Percentiles rank a stretch among this genome's conserved stretches.
These are phyloP conservation scores for Drosophila baimaii DNA, from an alignment of 1,140 invertebrate species.

Conservation along the genomic window DNA sequence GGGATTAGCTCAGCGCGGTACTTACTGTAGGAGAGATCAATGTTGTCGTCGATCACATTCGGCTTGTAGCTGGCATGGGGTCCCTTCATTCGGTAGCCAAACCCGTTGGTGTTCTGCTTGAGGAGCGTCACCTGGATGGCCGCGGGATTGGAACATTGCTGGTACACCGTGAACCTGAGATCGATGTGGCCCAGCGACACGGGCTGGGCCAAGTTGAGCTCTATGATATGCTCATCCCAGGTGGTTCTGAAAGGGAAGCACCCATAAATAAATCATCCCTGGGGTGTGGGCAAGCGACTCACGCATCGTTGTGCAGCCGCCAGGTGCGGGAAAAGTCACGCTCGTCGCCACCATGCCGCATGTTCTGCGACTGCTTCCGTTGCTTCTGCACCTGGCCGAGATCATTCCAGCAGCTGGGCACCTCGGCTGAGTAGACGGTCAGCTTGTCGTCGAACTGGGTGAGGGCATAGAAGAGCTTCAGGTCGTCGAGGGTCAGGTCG, in stretches of 20 bases:
- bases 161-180: conserved; percentile 92
- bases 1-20: not conserved
- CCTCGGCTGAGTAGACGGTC: conserved; percentile 91
- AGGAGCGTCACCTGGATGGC: conserved; percentile 92
- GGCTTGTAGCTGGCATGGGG: conserved; percentile 72
- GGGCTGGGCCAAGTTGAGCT: conserved; percentile 92
- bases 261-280: too few relatives aligned
- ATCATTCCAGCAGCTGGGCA: conserved; percentile 96
- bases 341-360: conserved; percentile 91
- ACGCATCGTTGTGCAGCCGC: conserved; percentile 93
- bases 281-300: conserved; percentile 52
- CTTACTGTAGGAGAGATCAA: conserved; percentile 86
- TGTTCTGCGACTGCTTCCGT: conserved; percentile 91
- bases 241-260: conserved; percentile 86
- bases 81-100: conserved; percentile 86
- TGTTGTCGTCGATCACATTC: conserved; percentile 86
- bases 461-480: conserved; percentile 87
- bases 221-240: conserved; percentile 96
- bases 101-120: conserved; percentile 91
- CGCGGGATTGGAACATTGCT: conserved; percentile 87
- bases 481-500: conserved; percentile 85
- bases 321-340: conserved; percentile 93
- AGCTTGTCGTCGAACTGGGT: conserved; percentile 87
- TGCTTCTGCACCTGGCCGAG: conserved; percentile 95
- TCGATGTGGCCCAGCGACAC: conserved; percentile 93